A percentile compares a stretch with the other conserved stretches of the same genome.
These are phyloP conservation scores for Noctua janthe DNA, from an alignment of 2,888 invertebrate species.

Conservation along the genomic window DNA sequence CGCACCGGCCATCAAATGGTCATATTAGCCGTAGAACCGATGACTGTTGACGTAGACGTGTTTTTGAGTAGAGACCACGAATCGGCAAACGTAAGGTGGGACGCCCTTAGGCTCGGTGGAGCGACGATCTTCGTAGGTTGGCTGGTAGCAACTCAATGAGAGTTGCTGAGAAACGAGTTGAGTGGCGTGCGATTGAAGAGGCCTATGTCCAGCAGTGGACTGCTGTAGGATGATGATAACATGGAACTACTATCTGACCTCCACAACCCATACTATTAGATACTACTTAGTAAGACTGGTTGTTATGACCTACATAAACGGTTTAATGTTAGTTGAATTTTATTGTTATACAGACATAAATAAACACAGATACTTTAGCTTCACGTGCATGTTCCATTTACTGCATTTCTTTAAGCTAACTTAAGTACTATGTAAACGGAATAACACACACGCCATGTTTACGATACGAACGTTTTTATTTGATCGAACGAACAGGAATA, in stretches of 20 bases:
- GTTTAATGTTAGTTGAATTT: neutral
- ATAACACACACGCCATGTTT: conserved; percentile 39
- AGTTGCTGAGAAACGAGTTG: no score
- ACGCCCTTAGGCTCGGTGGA: no score
- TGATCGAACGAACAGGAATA: conserved; percentile 24
- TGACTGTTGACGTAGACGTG: no score
- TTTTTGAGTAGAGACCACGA: no score
- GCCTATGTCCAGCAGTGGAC: no score
- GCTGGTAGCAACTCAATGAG: no score
- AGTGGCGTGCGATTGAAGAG: no score
- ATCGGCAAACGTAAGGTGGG: no score
- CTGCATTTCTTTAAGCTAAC: conserved; percentile 29
- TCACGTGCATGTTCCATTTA: conserved; percentile 29
- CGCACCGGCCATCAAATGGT: neutral
- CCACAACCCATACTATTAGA: neutral
- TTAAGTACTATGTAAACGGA: conserved; percentile 39
- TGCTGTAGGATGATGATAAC: neutral
- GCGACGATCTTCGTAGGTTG: no score
- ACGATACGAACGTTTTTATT: conserved; percentile 40
- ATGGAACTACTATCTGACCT: neutral
- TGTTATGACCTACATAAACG: neutral
- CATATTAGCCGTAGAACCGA: no score
- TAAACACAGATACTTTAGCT: conserved; percentile 23
- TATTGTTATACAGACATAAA: neutral
- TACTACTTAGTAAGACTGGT: neutral